phyloP scores from a whole-genome alignment of 2,888 invertebrate genomes.

The Athalia circularis region DNA sequence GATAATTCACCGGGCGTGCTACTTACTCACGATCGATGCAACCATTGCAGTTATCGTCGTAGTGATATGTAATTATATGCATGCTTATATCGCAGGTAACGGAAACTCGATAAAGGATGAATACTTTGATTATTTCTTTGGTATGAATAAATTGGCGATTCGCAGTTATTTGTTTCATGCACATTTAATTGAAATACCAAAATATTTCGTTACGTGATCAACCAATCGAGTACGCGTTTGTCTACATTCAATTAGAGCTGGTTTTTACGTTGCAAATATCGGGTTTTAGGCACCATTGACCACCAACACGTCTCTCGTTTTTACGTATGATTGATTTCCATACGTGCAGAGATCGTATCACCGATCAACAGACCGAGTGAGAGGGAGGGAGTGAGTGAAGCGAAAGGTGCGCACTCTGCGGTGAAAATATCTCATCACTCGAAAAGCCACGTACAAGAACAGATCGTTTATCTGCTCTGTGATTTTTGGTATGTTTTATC shows the following conservation, averaged over 20 bases:
- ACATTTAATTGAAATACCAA: neutral
- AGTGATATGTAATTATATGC: too few species aligned
- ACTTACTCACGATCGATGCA: slow-evolving; percentile 28
- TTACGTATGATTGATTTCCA: slow-evolving; percentile 39
- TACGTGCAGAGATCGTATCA: slow-evolving; percentile 29
- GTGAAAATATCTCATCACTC: slow-evolving; percentile 11
- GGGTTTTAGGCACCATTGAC: slow-evolving; percentile 20
- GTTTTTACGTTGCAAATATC: slow-evolving; percentile 4
- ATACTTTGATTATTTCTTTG: neutral
- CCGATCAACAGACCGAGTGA: slow-evolving; percentile 6
- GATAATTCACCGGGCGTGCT: slow-evolving; percentile 27
- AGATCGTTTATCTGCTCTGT: slow-evolving; percentile 16
- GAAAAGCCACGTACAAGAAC: slow-evolving; percentile 12
- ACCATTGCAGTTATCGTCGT: neutral
- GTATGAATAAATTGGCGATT: neutral
- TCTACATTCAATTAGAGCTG: slow-evolving; percentile 6
- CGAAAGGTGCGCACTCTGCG: neutral
- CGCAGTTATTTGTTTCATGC: neutral
- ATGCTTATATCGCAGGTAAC: neutral
- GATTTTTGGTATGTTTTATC: slow-evolving; percentile 13
- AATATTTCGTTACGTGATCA: neutral
- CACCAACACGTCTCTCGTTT: slow-evolving; percentile 7
- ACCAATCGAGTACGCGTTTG: neutral
- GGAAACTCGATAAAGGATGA: neutral
- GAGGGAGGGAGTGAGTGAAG: too few species aligned